Base-by-base conservation (phyloP, 2,888 invertebrate genomes). In the Dione vanillae region DNA sequence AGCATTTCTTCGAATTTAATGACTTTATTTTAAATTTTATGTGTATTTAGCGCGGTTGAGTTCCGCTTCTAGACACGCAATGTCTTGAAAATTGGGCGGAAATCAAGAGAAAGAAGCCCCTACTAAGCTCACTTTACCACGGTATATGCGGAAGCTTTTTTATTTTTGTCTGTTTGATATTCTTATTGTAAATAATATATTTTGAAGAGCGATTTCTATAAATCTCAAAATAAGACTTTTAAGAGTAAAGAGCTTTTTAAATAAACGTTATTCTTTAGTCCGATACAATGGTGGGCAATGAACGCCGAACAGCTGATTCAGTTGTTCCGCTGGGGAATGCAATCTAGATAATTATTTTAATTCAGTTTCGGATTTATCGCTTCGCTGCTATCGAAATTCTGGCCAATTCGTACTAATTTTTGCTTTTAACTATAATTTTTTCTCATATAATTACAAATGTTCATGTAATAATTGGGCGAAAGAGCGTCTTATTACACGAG, bases 341-440 rank as follows among this genome's bases (percentile, higher is more conserved):
- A 87, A 88, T 89, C 82, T 83, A 85, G 84, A 87, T 89, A 88
- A 90, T 89, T 89, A 91, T 88, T 89, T 88, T 87, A 89, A 90
- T 89, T 90, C 85, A 78, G 81, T 79, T 81, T 80, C 74, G 77
- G 75, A 79, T 79, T 80, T 79, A 77, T 78, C 76, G 78, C 75
- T 74, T 58, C 67, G 69, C 67, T 76, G 75, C 73, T 72, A 78
- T 78, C 76, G 71, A 71, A 77, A 77, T 77, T 77, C 77, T 71
- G 75, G 75, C 75, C 75, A 74, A 72, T 72, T 72, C 65, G 14
- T 40, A 58, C 41, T 61, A 52, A 66, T 70, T 70, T 62, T 52
- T 14, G 61, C 41, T 61, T 67, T 49, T 37, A 47, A 37, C 16
- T 62, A 16, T 47, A n/a, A 47, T 2, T 62, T 49, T 20, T 35